Conservation (phyloP, 2,797 vertebrate genomes). For the Apodemus agrarius region DNA sequence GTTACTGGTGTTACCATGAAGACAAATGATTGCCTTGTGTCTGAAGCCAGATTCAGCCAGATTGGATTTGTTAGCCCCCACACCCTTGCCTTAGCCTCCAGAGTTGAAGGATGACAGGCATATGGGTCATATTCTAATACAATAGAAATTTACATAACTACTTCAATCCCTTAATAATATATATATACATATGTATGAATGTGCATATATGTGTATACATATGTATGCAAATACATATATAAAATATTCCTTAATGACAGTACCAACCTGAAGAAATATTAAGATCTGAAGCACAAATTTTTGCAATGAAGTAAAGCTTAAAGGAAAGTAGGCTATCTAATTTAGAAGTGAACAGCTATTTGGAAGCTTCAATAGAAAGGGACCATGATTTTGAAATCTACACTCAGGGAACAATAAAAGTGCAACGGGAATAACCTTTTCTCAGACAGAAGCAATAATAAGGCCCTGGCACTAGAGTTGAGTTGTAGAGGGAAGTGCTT, state of each 20-base stretch:
- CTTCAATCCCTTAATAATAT: neutral
- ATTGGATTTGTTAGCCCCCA: neutral
- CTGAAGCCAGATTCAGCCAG: neutral
- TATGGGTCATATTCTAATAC: neutral
- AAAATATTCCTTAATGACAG: neutral
- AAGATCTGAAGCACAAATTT: neutral
- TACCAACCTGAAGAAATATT: neutral
- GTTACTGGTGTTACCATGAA: neutral
- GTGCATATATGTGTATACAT: neutral
- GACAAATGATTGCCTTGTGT: too few species aligned
- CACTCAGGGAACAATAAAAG: constrained; percentile 36
- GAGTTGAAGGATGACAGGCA: neutral
- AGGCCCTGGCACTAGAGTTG: neutral
- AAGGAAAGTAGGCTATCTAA: neutral
- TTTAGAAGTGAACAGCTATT: neutral
- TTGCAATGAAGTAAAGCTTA: constrained; percentile 3
- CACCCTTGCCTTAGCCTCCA: neutral
- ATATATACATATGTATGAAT: neutral
- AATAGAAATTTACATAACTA: constrained; percentile 31
- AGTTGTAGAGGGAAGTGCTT: neutral
- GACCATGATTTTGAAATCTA: constrained; percentile 59
- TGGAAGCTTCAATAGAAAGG: constrained; percentile 10
- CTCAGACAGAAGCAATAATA: neutral
- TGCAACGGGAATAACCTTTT: neutral
- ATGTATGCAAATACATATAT: neutral